These are phyloP conservation scores for Podarcis lilfordi DNA, from an alignment of 2,797 vertebrate genomes.

Conservation along the genomic window DNA sequence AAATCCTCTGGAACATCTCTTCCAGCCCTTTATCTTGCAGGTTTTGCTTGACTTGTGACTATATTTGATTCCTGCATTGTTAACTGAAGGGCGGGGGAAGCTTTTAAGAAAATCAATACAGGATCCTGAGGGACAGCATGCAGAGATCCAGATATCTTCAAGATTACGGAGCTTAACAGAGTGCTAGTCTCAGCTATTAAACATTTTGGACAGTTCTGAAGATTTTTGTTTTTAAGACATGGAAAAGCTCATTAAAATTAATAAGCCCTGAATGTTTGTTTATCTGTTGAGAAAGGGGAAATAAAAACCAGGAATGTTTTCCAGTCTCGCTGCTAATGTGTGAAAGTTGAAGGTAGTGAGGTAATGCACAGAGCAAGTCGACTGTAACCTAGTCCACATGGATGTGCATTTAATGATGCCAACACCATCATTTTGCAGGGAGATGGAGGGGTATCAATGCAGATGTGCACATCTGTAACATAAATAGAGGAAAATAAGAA, in stretches of 20 bases:
- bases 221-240: slow-evolving; percentile 25
- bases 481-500: too few species aligned
- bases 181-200: slow-evolving; percentile 60
- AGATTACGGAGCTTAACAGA: slow-evolving; percentile 58
- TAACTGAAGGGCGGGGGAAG: not conserved
- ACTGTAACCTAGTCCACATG: not conserved
- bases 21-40: not conserved
- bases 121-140: slow-evolving; percentile 34
- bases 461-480: too few species aligned
- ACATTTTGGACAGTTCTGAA: slow-evolving; percentile 58
- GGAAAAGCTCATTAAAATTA: slow-evolving; percentile 67
- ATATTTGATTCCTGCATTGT: slow-evolving; percentile 31
- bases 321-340: not conserved
- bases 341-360: slow-evolving; percentile 35
- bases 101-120: slow-evolving; percentile 5
- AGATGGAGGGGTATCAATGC: too few species aligned
- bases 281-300: slow-evolving; percentile 34
- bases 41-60: not conserved
- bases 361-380: not conserved
- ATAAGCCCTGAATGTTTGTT: slow-evolving; percentile 55
- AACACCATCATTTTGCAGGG: not conserved
- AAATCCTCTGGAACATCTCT: not conserved
- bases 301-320: not conserved
- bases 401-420: not conserved
- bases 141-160: slow-evolving; percentile 27